Evolutionary conservation across 1,140 invertebrate genomes (phyloP).

Genomic region (Eufriesea mexicana): DNA sequence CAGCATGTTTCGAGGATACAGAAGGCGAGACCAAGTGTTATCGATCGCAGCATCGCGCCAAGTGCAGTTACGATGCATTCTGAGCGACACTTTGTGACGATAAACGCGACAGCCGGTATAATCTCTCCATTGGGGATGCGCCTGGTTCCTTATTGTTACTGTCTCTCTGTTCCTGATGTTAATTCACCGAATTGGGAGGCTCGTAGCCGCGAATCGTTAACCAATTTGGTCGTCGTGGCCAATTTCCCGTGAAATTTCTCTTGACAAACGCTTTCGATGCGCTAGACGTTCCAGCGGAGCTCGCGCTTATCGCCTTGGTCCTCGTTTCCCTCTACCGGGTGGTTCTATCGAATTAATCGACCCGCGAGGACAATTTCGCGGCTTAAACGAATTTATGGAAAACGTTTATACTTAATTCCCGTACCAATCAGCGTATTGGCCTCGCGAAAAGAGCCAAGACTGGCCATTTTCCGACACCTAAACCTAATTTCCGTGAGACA

Average conservation of each 20-base stretch:
- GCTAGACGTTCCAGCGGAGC: background rate
- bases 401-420: no score
- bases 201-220: conserved; percentile 31
- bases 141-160: conserved; percentile 48
- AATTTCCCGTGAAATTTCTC: conserved; percentile 56
- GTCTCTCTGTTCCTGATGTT: background rate
- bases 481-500: no score
- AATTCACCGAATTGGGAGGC: conserved; percentile 22
- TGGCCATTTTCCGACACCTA: no score
- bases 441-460: background rate
- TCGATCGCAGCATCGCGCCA: conserved; percentile 29
- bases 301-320: background rate
- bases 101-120: conserved; percentile 46
- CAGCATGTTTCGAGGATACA: background rate
- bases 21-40: background rate
- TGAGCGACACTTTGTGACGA: conserved; percentile 30
- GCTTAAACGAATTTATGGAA: background rate
- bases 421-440: background rate
- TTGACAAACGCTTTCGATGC: background rate
- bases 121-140: conserved; percentile 27
- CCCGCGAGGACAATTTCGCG: background rate
- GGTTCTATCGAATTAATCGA: background rate
- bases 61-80: conserved; percentile 32
- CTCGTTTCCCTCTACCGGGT: background rate
- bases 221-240: conserved; percentile 24